Conservation (phyloP, 2,113 vertebrate genomes). For the Siniperca knerii region DNA sequence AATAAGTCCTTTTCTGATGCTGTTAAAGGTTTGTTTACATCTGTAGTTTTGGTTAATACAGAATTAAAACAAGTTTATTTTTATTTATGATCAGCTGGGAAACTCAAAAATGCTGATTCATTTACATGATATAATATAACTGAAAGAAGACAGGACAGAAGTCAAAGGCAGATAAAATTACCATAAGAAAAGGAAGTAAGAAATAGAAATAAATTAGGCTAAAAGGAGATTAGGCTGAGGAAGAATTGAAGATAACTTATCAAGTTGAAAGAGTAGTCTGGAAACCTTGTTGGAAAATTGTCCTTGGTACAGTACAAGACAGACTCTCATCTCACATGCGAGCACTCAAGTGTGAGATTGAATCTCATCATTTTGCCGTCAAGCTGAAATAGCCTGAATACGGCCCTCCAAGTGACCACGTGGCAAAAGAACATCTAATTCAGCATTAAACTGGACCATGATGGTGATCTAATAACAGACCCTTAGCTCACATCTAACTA, state of each 20-base stretch:
- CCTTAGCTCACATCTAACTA: constrained; percentile 17
- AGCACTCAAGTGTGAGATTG: constrained; percentile 58
- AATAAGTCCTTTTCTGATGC: neutral
- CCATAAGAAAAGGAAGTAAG: constrained; percentile 6
- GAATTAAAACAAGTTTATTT: neutral
- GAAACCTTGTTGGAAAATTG: constrained; percentile 19
- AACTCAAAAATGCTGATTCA: neutral
- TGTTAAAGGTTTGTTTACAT: neutral
- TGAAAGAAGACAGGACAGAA: neutral
- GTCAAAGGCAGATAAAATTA: neutral
- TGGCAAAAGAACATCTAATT: constrained; percentile 3
- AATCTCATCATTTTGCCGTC: constrained; percentile 43
- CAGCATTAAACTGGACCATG: constrained; percentile 27
- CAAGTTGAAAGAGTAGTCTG: neutral
- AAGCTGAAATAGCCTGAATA: constrained; percentile 31
- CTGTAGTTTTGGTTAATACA: too few species aligned
- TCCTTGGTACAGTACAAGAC: constrained; percentile 38
- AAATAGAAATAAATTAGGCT: neutral
- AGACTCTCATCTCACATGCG: constrained; percentile 27
- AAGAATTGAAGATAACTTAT: constrained; percentile 3
- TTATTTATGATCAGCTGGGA: neutral
- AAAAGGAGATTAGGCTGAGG: neutral
- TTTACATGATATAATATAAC: neutral
- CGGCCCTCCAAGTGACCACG: neutral
- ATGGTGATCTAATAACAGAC: constrained; percentile 4